phyloP scores from a whole-genome alignment of 2,888 invertebrate species.

The Eupithecia abbreviata region DNA sequence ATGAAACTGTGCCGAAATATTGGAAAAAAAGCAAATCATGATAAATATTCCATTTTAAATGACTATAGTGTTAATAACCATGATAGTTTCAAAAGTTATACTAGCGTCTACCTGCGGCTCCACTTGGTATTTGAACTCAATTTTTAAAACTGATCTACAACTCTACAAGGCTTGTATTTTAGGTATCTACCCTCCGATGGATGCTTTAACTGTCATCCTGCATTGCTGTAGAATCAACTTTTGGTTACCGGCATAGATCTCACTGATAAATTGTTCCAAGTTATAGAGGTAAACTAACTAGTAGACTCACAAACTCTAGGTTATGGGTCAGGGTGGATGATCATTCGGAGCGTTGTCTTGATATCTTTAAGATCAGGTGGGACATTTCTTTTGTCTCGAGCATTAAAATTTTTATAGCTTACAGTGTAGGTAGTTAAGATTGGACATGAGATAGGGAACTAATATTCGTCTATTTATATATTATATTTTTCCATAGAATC shows the following conservation, averaged over 20 bases:
- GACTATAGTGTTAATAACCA: too few relatives aligned
- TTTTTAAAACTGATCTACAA: background rate
- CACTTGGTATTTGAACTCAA: background rate
- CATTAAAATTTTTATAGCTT: background rate
- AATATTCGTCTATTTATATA: background rate
- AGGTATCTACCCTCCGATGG: background rate
- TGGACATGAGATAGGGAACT: background rate
- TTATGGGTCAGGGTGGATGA: background rate
- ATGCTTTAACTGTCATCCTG: background rate
- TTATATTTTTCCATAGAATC: background rate
- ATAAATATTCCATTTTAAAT: too few relatives aligned
- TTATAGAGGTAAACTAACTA: background rate
- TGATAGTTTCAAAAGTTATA: background rate
- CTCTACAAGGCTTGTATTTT: background rate
- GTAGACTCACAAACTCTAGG: background rate
- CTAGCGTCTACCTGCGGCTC: background rate
- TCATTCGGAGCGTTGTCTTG: background rate
- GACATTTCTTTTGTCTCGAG: background rate
- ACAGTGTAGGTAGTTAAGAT: conserved; percentile 3
- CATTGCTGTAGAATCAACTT: background rate
- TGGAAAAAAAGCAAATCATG: too few relatives aligned
- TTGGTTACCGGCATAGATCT: background rate
- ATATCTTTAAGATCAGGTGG: background rate
- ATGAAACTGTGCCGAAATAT: too few relatives aligned
- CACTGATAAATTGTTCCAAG: background rate